Conservation (phyloP, 2,113 vertebrate species). For the Erpornis zantholeuca region DNA sequence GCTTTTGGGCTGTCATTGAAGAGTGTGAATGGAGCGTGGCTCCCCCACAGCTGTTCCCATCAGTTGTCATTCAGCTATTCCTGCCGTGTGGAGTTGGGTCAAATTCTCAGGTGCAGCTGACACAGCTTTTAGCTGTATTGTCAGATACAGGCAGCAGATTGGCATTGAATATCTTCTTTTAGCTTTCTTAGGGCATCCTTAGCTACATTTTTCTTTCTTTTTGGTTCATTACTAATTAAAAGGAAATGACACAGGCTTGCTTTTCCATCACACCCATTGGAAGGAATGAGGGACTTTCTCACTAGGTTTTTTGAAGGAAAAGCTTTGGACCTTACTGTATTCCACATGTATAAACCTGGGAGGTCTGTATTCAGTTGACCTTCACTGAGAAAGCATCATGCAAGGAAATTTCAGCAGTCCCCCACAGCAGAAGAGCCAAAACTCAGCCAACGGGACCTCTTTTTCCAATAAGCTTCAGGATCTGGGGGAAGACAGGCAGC, state of each 20-base stretch:
- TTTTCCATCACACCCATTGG: neutral
- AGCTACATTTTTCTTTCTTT: neutral
- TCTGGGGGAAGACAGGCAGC: neutral
- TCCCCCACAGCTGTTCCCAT: neutral
- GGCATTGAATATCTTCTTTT: neutral
- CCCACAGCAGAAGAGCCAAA: neutral
- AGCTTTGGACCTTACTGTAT: neutral
- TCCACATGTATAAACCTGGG: neutral
- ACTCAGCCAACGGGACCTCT: neutral
- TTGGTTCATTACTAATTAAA: neutral
- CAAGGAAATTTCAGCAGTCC: neutral
- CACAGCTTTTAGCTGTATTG: neutral
- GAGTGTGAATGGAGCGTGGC: accelerated
- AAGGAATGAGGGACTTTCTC: neutral
- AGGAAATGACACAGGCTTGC: neutral
- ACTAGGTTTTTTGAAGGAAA: neutral
- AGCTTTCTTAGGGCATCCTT: neutral
- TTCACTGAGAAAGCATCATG: neutral
- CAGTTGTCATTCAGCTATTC: neutral
- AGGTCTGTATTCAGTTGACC: neutral
- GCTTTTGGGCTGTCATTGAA: neutral
- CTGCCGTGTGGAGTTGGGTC: accelerated
- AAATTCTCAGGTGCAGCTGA: neutral
- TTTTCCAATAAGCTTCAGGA: neutral
- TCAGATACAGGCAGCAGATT: neutral